These are phyloP conservation scores for Leptinotarsa undecemlineata DNA, from an alignment of 1,140 invertebrate species.

Conservation along the genomic window DNA sequence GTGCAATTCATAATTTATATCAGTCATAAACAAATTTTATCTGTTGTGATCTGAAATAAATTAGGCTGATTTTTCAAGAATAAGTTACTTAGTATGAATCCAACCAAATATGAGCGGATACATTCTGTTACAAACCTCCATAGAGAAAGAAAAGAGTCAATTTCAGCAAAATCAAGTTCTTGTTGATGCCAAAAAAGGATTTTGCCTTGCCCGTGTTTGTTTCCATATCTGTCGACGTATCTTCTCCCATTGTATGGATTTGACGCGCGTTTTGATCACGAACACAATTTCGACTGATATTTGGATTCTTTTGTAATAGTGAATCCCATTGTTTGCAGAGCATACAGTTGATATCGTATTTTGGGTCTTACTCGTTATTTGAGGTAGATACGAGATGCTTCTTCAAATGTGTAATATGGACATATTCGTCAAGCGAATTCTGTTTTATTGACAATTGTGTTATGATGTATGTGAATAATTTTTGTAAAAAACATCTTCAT, in stretches of 20 bases:
- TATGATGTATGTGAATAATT: no score
- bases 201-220: constrained; percentile 27
- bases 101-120: no score
- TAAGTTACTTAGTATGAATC: no score
- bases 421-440: no score
- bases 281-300: not conserved
- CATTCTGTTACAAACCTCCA: constrained; percentile 58
- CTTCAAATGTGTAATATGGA: no score
- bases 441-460: no score
- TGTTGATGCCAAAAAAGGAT: constrained; percentile 61
- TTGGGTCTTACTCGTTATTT: not conserved
- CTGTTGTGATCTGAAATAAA: no score
- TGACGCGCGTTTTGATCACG: not conserved
- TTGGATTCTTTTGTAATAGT: not conserved
- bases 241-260: constrained; percentile 13
- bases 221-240: constrained; percentile 35
- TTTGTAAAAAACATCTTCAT: no score
- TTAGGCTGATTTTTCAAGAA: no score
- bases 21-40: no score
- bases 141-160: constrained; percentile 79
- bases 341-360: not conserved
- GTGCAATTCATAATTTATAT: no score
- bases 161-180: constrained; percentile 77
- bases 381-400: not conserved
- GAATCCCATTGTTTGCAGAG: not conserved